Conservation (phyloP, 2,113 vertebrate genomes). For the Sinocyclocheilus anophthalmus region DNA sequence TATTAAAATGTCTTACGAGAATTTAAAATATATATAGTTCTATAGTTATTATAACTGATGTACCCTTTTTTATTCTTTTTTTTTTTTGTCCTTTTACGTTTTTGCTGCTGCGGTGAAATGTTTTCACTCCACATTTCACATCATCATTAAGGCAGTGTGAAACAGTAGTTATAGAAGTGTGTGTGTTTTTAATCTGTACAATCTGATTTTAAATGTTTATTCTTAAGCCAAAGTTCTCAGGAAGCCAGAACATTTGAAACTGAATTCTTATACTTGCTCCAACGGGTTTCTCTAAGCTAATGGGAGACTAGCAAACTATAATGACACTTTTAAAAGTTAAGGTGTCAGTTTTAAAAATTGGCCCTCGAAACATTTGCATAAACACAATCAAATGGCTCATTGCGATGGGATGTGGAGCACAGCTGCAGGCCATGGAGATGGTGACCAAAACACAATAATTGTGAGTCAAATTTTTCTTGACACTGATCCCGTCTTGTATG, state of each 20-base stretch:
- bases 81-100: too few species aligned
- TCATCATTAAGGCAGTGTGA: too few species aligned
- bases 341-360: slow-evolving; percentile 44
- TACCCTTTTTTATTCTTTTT: too few species aligned
- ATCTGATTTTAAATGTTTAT: neutral
- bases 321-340: slow-evolving; percentile 37
- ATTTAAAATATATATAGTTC: too few species aligned
- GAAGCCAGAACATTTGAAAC: neutral
- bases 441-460: slow-evolving; percentile 64
- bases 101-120: too few species aligned
- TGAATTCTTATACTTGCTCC: neutral
- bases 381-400: slow-evolving; percentile 51
- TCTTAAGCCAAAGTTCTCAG: neutral
- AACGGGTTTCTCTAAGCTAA: slow-evolving; percentile 6
- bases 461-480: slow-evolving; percentile 70
- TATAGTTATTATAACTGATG: too few species aligned
- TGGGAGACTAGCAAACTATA: slow-evolving; percentile 22
- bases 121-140: too few species aligned
- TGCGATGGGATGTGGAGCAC: slow-evolving; percentile 37
- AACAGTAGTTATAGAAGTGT: too few species aligned
- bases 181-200: too few species aligned
- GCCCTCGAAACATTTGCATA: slow-evolving; percentile 57
- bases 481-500: slow-evolving; percentile 62
- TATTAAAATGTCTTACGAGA: too few species aligned
- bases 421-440: slow-evolving; percentile 48